Percentiles rank a stretch among this genome's conserved stretches.
These are phyloP conservation scores for Macrotrachela quadricornifera DNA, from an alignment of 1,140 invertebrate species.

Conservation along the genomic window DNA sequence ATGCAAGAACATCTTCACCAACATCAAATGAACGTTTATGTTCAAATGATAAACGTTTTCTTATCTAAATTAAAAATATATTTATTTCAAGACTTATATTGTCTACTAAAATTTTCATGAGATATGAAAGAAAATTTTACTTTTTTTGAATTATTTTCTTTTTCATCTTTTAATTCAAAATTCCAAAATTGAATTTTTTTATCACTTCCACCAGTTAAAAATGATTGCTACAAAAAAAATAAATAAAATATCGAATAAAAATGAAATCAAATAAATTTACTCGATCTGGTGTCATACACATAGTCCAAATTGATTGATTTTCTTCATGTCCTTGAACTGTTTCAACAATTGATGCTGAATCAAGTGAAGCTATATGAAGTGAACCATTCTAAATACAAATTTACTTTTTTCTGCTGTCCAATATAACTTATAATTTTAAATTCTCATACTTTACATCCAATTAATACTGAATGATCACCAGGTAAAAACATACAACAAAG, in stretches of 20 bases:
- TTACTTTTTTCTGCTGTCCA: too few species aligned
- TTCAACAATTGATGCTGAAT: conserved; percentile 44
- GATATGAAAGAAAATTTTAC: conserved; percentile 4
- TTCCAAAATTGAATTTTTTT: conserved; percentile 78
- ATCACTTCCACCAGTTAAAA: conserved; percentile 64
- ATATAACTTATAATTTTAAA: not conserved
- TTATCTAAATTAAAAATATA: too few species aligned
- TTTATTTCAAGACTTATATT: too few species aligned
- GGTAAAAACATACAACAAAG: conserved; percentile 58
- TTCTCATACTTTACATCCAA: conserved; percentile 48
- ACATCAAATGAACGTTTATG: conserved; percentile 59
- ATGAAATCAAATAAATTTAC: conserved; percentile 13
- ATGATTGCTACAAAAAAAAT: conserved; percentile 34
- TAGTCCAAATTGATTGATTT: conserved; percentile 47
- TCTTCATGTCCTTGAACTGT: conserved; percentile 43
- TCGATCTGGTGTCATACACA: conserved; percentile 39
- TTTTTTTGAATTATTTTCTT: conserved; percentile 11
- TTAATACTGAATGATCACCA: conserved; percentile 67
- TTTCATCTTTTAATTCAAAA: conserved; percentile 47
- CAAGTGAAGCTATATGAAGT: conserved; percentile 65
- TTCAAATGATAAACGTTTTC: conserved; percentile 50
- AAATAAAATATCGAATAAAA: conserved; percentile 37
- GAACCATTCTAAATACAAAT: conserved; percentile 40
- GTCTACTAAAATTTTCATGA: not conserved
- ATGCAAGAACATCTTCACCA: conserved; percentile 60